Conservation (phyloP, 2,113 vertebrate species). For the Galeopterus variegatus region DNA sequence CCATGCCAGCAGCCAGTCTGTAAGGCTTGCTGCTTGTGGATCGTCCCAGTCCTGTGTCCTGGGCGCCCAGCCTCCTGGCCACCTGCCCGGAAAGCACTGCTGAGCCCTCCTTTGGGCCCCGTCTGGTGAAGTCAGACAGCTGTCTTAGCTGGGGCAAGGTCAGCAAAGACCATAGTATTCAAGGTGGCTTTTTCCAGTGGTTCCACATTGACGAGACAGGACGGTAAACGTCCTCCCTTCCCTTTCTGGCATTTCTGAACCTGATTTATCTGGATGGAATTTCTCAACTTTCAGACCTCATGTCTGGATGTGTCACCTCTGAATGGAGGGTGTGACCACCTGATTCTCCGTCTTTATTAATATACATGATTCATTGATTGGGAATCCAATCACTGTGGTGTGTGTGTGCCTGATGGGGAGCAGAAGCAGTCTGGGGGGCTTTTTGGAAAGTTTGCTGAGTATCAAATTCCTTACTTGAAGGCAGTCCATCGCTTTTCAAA, state of each 20-base stretch:
- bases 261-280: slow-evolving; percentile 53
- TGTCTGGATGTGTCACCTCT: slow-evolving; percentile 53
- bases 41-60: neutral
- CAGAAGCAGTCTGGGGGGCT: neutral
- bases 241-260: slow-evolving; percentile 30
- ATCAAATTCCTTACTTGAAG: neutral
- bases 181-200: slow-evolving; percentile 36
- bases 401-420: accelerated
- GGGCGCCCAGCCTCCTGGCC: neutral
- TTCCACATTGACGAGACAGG: neutral
- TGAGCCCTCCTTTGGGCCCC: neutral
- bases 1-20: neutral
- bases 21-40: neutral
- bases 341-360: neutral
- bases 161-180: neutral
- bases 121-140: slow-evolving; percentile 67
- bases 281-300: slow-evolving; percentile 31
- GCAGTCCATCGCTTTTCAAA: neutral
- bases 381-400: neutral
- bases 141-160: slow-evolving; percentile 28
- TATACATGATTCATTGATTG: neutral
- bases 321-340: slow-evolving; percentile 30
- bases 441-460: neutral
- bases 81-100: neutral
- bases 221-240: neutral